These are phyloP conservation scores for Alligator mississippiensis DNA, from an alignment of 2,113 vertebrate species.

Conservation along the genomic window DNA sequence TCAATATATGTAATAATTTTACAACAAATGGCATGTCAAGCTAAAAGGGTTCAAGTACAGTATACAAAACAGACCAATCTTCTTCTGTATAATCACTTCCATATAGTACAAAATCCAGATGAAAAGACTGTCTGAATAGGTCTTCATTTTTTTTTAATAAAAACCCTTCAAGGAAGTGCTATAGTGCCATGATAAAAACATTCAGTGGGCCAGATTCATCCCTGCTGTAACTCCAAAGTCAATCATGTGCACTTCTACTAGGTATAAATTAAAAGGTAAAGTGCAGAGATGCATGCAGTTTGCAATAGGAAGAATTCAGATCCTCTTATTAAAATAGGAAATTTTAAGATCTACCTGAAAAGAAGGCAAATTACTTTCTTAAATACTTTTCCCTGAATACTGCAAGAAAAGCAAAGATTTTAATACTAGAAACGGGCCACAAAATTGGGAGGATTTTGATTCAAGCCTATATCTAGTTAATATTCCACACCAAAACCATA, in stretches of 20 bases:
- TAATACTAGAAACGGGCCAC: too few species aligned
- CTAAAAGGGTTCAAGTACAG: background rate
- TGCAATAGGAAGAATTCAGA: background rate
- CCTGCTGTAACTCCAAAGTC: background rate
- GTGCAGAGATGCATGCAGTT: background rate
- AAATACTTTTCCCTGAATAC: background rate
- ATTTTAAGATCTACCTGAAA: background rate
- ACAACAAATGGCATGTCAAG: background rate
- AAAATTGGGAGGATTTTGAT: too few species aligned
- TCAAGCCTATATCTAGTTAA: too few species aligned
- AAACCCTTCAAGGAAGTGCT: too few species aligned
- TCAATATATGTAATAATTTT: background rate
- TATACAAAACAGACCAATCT: background rate
- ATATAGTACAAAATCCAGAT: background rate
- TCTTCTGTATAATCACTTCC: background rate
- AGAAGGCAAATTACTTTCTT: background rate
- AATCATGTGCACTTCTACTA: background rate
- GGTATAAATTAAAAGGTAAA: background rate
- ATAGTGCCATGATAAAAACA: background rate
- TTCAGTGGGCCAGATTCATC: background rate
- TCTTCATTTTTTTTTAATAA: too few species aligned
- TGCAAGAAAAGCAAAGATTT: background rate
- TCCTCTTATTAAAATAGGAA: background rate
- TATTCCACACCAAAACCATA: too few species aligned
- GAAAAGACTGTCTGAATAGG: background rate